Percentiles rank a stretch among this genome's conserved stretches.
Evolutionary conservation across 2,888 invertebrate genomes (phyloP).

Genomic region (Taenaris catops): DNA sequence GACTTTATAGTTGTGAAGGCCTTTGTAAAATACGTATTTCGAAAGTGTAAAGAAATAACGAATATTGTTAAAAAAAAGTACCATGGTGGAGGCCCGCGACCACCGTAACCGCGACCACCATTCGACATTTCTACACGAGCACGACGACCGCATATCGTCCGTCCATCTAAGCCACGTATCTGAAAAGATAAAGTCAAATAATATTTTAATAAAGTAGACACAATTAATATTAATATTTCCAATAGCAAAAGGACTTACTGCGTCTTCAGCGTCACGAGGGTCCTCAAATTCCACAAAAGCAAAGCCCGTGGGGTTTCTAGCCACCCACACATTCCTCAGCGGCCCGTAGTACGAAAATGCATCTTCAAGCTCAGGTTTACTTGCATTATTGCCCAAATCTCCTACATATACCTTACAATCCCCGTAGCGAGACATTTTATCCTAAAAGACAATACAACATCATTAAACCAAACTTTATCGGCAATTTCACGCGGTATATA

Average conservation of each 20-base stretch:
- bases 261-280: slow-evolving; percentile 94
- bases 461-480: too few species aligned
- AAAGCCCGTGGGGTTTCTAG: slow-evolving; percentile 96
- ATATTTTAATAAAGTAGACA: too few species aligned
- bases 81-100: slow-evolving; percentile 30
- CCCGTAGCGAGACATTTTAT: slow-evolving; percentile 87
- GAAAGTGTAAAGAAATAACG: too few species aligned
- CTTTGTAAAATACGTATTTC: too few species aligned
- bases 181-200: slow-evolving; percentile 23
- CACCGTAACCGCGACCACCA: slow-evolving; percentile 68
- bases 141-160: slow-evolving; percentile 92
- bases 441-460: slow-evolving; percentile 18
- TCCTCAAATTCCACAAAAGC: slow-evolving; percentile 97
- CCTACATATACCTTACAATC: slow-evolving; percentile 98
- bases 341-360: slow-evolving; percentile 96
- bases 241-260: slow-evolving; percentile 77
- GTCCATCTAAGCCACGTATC: slow-evolving; percentile 83
- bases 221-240: too few species aligned
- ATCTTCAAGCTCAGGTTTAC: slow-evolving; percentile 95
- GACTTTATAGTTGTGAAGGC: slow-evolving; percentile 90
- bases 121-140: slow-evolving; percentile 96
- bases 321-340: slow-evolving; percentile 97
- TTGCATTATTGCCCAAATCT: slow-evolving; percentile 94
- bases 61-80: too few species aligned
- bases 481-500: too few species aligned